These are phyloP conservation scores for Cephus sareptanus DNA, from an alignment of 2,888 invertebrate species.

Conservation along the genomic window DNA sequence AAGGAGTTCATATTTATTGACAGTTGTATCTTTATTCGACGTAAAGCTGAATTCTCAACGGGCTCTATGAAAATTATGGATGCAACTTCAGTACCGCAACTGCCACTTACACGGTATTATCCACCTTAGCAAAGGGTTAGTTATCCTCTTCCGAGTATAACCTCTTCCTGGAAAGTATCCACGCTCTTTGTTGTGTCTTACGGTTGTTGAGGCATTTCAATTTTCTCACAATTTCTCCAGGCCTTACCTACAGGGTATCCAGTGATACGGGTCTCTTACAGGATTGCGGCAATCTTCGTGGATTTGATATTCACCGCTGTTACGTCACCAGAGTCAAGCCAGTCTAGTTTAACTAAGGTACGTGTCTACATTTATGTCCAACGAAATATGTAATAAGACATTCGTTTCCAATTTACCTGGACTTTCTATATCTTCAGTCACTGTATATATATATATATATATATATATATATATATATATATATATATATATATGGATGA, in stretches of 20 bases:
- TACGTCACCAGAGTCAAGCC: not conserved
- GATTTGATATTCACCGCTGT: not conserved
- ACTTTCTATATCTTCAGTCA: not conserved
- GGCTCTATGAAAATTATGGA: slow-evolving; percentile 36
- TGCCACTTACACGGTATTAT: slow-evolving; percentile 27
- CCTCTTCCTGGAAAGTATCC: slow-evolving; percentile 7
- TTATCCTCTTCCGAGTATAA: slow-evolving; percentile 16
- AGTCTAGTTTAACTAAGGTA: not conserved
- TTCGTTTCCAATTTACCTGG: not conserved
- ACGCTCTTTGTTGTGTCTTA: slow-evolving; percentile 1
- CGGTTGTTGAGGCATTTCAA: not conserved
- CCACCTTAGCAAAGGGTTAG: slow-evolving; percentile 20
- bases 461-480: not conserved
- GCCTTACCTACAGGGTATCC: not conserved
- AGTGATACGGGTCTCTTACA: not conserved
- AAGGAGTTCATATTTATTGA: not conserved
- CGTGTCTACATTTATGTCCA: not conserved
- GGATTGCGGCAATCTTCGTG: not conserved
- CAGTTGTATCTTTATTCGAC: slow-evolving; percentile 32
- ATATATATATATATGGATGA: no score
- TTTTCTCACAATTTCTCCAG: slow-evolving; percentile 1
- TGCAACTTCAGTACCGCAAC: slow-evolving; percentile 13
- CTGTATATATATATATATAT: not conserved
- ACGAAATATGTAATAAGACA: not conserved
- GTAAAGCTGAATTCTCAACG: slow-evolving; percentile 29